Conservation (phyloP, 2,797 vertebrate species). For the Sitta carolinensis region DNA sequence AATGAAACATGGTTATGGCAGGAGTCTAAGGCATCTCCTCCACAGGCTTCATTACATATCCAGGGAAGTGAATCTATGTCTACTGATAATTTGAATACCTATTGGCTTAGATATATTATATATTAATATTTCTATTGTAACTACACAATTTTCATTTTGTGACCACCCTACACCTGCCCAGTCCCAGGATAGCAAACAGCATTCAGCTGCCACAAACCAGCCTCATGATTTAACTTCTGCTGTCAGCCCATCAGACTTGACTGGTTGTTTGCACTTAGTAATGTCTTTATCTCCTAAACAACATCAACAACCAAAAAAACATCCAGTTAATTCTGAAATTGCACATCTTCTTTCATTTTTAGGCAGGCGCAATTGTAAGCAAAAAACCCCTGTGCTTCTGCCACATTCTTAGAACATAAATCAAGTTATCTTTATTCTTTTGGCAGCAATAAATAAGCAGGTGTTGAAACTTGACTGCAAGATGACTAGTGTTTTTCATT, state of each 20-base stretch:
- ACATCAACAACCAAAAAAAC: not conserved
- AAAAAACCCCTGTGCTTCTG: not conserved
- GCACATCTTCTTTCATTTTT: not conserved
- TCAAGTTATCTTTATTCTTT: not conserved
- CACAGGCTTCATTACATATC: not conserved
- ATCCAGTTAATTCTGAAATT: not conserved
- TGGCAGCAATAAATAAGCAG: conserved; percentile 12
- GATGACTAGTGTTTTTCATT: conserved; percentile 12
- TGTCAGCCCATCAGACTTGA: not conserved
- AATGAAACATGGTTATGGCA: not conserved
- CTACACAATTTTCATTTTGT: not conserved
- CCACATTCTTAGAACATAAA: not conserved
- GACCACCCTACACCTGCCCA: not conserved
- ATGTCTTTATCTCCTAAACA: not conserved
- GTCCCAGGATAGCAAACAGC: not conserved
- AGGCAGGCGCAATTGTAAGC: not conserved
- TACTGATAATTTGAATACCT: not conserved
- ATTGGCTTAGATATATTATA: not conserved
- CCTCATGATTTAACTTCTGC: not conserved
- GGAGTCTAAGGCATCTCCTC: not conserved
- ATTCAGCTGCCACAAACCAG: not conserved
- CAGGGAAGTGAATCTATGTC: not conserved
- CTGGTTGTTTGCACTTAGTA: not conserved
- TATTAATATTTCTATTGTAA: not conserved
- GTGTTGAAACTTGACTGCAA: conserved; percentile 27